These are phyloP conservation scores for Athalia circularis DNA, from an alignment of 2,888 invertebrate genomes.

Conservation along the genomic window DNA sequence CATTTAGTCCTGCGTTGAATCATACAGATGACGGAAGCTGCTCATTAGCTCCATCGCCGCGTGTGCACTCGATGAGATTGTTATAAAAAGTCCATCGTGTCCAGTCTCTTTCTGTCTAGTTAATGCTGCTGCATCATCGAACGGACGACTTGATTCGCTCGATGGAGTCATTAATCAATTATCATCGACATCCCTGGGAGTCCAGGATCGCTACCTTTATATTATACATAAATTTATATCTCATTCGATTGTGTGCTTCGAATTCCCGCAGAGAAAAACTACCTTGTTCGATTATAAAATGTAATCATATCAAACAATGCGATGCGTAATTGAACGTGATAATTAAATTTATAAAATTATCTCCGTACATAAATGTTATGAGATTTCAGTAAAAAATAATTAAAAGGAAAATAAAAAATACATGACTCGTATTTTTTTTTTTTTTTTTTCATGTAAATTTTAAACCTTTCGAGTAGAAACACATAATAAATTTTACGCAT, in stretches of 20 bases:
- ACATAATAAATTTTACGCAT: slow-evolving; percentile 3
- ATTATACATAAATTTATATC: no score
- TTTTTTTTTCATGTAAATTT: not conserved
- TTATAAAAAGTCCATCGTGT: not conserved
- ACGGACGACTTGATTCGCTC: not conserved
- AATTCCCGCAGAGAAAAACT: not conserved
- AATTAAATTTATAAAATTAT: not conserved
- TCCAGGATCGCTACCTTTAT: not conserved
- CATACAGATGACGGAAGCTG: slow-evolving; percentile 41
- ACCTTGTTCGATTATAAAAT: not conserved
- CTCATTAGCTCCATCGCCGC: slow-evolving; percentile 37
- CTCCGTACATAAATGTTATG: not conserved
- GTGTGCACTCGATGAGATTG: not conserved
- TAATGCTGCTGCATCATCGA: not conserved
- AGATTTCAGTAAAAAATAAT: slow-evolving; percentile 23
- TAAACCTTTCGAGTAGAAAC: slow-evolving; percentile 15
- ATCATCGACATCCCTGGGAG: not conserved
- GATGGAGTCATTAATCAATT: slow-evolving; percentile 8
- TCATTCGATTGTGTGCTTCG: not conserved
- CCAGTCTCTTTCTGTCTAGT: not conserved
- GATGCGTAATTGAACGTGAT: not conserved
- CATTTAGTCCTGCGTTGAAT: slow-evolving; percentile 17
- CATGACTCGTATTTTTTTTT: slow-evolving; percentile 20
- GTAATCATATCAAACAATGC: not conserved
- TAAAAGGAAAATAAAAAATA: not conserved